Evolutionary conservation across 2,888 invertebrate genomes (phyloP).

Genomic region (Liodrosophila aerea): DNA sequence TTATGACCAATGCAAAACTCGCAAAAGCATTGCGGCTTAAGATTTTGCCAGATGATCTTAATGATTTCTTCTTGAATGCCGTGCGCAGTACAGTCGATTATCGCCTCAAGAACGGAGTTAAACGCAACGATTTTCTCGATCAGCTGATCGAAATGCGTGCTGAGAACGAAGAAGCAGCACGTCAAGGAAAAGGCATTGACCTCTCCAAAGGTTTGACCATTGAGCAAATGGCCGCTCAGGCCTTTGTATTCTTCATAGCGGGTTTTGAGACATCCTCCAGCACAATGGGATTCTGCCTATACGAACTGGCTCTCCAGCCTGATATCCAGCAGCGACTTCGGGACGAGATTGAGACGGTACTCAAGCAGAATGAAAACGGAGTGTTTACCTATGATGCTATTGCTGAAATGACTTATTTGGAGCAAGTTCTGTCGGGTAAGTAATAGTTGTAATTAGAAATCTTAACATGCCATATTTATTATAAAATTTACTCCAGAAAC

Average conservation of each 20-base stretch:
- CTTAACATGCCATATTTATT: no score
- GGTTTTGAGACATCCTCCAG: constrained; percentile 84
- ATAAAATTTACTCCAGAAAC: constrained; percentile 81
- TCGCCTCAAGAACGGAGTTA: constrained; percentile 76
- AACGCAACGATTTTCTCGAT: constrained; percentile 83
- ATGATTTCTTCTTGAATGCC: constrained; percentile 76
- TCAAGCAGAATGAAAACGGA: constrained; percentile 47
- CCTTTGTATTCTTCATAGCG: constrained; percentile 84
- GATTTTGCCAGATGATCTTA: constrained; percentile 54
- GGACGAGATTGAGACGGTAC: constrained; percentile 45
- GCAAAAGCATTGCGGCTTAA: constrained; percentile 63
- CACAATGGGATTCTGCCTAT: constrained; percentile 82
- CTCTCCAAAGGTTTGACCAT: constrained; percentile 70
- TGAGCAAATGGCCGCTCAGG: constrained; percentile 84
- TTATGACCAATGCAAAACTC: constrained; percentile 54
- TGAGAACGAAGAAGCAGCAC: constrained; percentile 43
- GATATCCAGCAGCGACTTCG: constrained; percentile 55
- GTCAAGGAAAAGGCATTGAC: constrained; percentile 47
- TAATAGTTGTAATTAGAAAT: neutral
- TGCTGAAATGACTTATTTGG: constrained; percentile 72
- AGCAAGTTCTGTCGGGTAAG: constrained; percentile 77
- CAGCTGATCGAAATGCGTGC: constrained; percentile 81
- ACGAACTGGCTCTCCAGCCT: constrained; percentile 77
- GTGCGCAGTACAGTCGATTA: constrained; percentile 82
- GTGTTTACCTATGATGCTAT: constrained; percentile 70